Conservation (phyloP, 2,888 invertebrate species). For the Nemoura dubitans region DNA sequence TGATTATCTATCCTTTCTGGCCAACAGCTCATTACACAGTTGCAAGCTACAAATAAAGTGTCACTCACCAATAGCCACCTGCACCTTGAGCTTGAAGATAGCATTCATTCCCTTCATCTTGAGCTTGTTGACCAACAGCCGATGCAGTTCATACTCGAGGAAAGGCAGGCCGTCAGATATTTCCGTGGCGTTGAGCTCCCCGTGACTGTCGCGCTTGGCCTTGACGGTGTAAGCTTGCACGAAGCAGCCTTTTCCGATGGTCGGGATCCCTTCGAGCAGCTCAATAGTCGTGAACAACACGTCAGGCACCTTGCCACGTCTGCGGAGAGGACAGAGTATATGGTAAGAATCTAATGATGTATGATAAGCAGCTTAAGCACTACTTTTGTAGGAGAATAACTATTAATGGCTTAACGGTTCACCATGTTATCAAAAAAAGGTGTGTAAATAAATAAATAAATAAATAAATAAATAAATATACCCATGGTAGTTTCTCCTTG, state of each 20-base stretch:
- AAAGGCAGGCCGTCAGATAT: conserved; percentile 95
- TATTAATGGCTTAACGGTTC: too few relatives aligned
- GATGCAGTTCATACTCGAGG: conserved; percentile 94
- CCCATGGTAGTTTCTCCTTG: too few relatives aligned
- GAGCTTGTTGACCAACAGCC: conserved; percentile 87
- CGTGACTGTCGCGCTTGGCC: conserved; percentile 75
- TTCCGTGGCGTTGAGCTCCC: conserved; percentile 90
- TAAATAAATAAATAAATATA: too few relatives aligned
- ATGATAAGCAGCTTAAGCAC: too few relatives aligned
- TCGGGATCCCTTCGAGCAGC: conserved; percentile 77
- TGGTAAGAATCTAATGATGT: too few relatives aligned
- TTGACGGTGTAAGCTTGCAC: conserved; percentile 81
- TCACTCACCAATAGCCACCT: conserved; percentile 36
- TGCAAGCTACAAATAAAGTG: too few relatives aligned
- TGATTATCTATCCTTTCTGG: too few relatives aligned
- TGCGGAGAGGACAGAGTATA: conserved; percentile 56
- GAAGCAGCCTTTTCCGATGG: conserved; percentile 75
- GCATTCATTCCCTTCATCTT: conserved; percentile 96
- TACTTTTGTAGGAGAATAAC: too few relatives aligned
- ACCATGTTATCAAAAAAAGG: too few relatives aligned
- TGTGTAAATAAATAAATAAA: too few relatives aligned
- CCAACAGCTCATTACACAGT: too few relatives aligned
- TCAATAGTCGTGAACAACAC: conserved; percentile 90
- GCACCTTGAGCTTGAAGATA: conserved; percentile 81
- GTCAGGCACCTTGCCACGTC: conserved; percentile 88